Conservation (phyloP, 2,113 vertebrate species). For the Paradoxurus hermaphroditus region DNA sequence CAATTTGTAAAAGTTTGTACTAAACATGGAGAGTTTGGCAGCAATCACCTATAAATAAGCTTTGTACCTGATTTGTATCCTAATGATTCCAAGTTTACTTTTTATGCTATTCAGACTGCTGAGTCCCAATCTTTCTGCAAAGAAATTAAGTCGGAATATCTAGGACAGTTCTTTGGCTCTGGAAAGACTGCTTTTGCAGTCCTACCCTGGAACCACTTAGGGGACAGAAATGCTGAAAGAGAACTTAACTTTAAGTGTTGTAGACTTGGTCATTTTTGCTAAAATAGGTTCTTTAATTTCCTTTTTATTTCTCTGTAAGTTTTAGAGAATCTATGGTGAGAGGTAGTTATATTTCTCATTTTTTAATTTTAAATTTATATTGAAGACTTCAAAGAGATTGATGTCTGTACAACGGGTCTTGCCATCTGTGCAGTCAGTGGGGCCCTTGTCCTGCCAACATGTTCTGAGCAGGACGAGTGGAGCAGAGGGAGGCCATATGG, state of each 20-base stretch:
- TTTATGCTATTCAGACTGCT: background rate
- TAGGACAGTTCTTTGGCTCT: background rate
- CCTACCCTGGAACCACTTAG: background rate
- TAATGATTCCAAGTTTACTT: background rate
- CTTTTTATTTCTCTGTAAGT: background rate
- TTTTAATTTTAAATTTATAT: background rate
- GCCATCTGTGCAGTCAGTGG: background rate
- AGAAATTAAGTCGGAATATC: background rate
- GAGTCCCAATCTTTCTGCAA: background rate
- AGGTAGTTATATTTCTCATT: background rate
- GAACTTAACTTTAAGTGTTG: background rate
- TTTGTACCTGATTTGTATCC: background rate
- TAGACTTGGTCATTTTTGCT: constrained; percentile 18
- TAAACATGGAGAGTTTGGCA: background rate
- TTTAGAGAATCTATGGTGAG: background rate
- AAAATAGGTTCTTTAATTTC: background rate
- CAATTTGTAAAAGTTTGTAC: background rate
- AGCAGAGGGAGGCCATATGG: background rate
- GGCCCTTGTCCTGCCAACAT: background rate
- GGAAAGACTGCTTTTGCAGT: background rate
- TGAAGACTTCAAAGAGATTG: background rate
- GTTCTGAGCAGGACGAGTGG: background rate
- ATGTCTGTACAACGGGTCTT: background rate
- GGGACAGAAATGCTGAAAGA: background rate
- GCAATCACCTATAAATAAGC: background rate